These are phyloP conservation scores for Indri indri DNA, from an alignment of 2,113 vertebrate genomes.

Conservation along the genomic window DNA sequence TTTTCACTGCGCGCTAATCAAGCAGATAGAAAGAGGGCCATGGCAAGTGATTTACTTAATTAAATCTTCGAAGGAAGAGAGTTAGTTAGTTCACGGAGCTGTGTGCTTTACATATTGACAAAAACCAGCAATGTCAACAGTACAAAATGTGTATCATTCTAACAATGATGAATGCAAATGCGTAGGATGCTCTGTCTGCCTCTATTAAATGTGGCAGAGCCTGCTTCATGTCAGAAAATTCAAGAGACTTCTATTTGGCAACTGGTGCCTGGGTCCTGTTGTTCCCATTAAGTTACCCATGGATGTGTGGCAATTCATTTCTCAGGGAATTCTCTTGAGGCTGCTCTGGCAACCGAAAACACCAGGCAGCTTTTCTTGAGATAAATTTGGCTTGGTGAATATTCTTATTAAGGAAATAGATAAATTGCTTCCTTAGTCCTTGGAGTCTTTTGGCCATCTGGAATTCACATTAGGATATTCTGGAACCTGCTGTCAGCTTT, in stretches of 20 bases:
- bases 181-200: not conserved
- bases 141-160: not conserved
- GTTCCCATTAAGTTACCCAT: not conserved
- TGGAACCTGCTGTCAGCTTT: not conserved
- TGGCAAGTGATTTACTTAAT: conserved; percentile 67
- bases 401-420: not conserved
- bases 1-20: conserved; percentile 54
- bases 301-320: not conserved
- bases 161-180: not conserved
- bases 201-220: not conserved
- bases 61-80: conserved; percentile 53
- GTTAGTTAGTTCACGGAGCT: not conserved
- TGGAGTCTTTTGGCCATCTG: not conserved
- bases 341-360: not conserved
- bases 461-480: not conserved
- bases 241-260: conserved; percentile 30
- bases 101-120: conserved; percentile 37
- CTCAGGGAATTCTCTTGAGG: not conserved
- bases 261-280: not conserved
- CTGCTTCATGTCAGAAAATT: conserved; percentile 50
- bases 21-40: conserved; percentile 32
- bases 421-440: not conserved
- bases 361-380: not conserved
- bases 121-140: not conserved
- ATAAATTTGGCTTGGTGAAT: not conserved